Base-by-base conservation (phyloP, 2,113 vertebrate species). In the Clarias batrachus region DNA sequence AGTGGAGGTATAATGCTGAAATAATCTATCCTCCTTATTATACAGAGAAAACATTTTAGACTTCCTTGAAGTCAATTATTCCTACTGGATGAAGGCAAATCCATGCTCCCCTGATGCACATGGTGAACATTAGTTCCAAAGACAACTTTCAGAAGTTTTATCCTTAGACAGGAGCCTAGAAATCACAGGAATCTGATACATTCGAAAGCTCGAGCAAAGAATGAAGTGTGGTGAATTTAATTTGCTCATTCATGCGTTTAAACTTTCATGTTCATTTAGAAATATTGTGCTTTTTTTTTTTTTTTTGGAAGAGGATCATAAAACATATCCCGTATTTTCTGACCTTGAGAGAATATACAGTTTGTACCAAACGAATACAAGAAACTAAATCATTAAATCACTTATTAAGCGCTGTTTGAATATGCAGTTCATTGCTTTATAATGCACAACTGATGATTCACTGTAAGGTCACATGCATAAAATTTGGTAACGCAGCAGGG, bases 1-100 rank as follows among this genome's bases (percentile, higher is more conserved):
- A 37, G 2, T 80, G 30, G 76, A 33, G 63, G 62, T n/a, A 23
- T 59, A 80, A 56, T 83, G 54, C 62, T 85, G 83, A 87, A 88
- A 83, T 86, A 52, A 77, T n/a, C 12, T 3, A 33, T 86, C 25
- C 57, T 79, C 7, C 30, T 59, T 59, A 62, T 60, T 21, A 80
- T 30, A 59, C n/a, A 59, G n/a, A 48, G 14, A 27, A 56, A 54
- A 27, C 6, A 27, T 57, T n/a, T 56, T 0, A 30, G 25, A 56
- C 13, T 56, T n/a, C 27, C 2, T 27, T 57, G 25, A 79, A 79
- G 30, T 79, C 1, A 76, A 57, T 57, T 56, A 27, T 77, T 77
- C 25, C 56, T 4, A 54, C 21, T 30, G 48, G 27, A 8, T 8
- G 56, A 77, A n/a, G 52, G 52, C 52, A 16, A 23, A 25, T 52